Evolutionary conservation across 1,140 invertebrate species (phyloP), one percentile per base, ranked within the genome.

Genomic region (Heterodera schachtii): DNA sequence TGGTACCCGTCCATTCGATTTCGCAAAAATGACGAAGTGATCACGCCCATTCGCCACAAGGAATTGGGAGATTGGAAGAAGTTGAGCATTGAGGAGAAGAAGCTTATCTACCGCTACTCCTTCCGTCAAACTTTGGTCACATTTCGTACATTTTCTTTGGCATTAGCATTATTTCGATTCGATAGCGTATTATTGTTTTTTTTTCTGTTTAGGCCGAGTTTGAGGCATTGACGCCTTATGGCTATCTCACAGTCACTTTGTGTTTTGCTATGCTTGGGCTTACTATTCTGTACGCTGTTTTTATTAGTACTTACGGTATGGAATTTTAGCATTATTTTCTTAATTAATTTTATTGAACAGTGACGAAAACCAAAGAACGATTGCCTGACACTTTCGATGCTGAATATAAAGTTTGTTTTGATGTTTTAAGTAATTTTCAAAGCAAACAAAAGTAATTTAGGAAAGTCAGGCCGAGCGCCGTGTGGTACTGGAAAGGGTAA

Each of bases 1-100:
- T 90, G 88, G 88, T 89, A 89, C 78, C 88, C 88, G 31, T 86
- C 88, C 41, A 88, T 89, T 78, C 80, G 88, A 73, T 89, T 90
- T 85, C 89, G 89, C 71, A 86, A 88, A 73, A 88, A 89, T 16
- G 88, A 89, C 77, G 85, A 82, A 41, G 75, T 83, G 8, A 85
- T 86, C 67, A 77, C 60, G 16, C 84, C 88, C 41, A 79, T 89
- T 21, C 82, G 88, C 31, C 52, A 81, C 43, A 90, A 90, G 78
- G 88, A 89, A 66, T 60, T 85, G 57, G 86, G 81, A 5, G 88
- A 89, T 79, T 89, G 88, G 88, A 90, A 89, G 83, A 84, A 83
- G 57, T 75, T 89, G 41, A 81, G 74, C 46, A 44, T 82, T 21
- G 88, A 89, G 60, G 88, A 89, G 73, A 89, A 87, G 83, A 89